A percentile compares a stretch with the other conserved stretches of the same genome.
Evolutionary conservation across 2,888 invertebrate species (phyloP).

Genomic region (Schizotus pectinicornis): DNA sequence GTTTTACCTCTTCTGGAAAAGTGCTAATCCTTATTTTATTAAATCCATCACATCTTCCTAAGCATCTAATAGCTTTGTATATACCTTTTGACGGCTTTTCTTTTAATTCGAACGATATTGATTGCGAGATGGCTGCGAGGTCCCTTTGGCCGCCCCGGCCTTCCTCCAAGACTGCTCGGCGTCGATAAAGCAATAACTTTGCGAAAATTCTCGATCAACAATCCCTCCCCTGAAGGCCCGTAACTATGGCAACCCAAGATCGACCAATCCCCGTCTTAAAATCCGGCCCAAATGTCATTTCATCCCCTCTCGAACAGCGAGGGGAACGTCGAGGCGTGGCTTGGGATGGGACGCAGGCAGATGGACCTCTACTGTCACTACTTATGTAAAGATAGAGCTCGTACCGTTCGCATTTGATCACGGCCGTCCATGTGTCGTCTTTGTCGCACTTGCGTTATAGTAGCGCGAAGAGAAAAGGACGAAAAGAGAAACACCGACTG

Average conservation of each 20-base stretch:
- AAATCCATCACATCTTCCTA: no score
- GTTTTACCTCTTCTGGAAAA: no score
- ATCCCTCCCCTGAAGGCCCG: constrained; percentile 28
- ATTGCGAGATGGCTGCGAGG: no score
- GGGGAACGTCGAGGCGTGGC: constrained; percentile 42
- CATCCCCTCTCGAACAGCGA: constrained; percentile 30
- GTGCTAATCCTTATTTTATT: no score
- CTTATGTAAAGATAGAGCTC: constrained; percentile 19
- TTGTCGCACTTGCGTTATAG: background rate
- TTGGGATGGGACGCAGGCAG: constrained; percentile 42
- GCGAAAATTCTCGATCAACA: constrained; percentile 18
- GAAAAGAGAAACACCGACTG: constrained; percentile 6
- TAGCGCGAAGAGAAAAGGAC: constrained; percentile 4
- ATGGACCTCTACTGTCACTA: constrained; percentile 40
- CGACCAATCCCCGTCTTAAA: constrained; percentile 41
- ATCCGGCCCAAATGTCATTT: constrained; percentile 32
- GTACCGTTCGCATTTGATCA: constrained; percentile 11
- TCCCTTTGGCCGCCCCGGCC: no score
- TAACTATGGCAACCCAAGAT: constrained; percentile 45
- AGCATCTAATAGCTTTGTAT: no score
- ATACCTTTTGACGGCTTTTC: no score
- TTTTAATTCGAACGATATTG: no score
- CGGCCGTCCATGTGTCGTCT: background rate
- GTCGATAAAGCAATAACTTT: constrained; percentile 2
- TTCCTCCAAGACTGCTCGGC: background rate